Percentiles rank a stretch among this genome's conserved stretches.
phyloP scores from a whole-genome alignment of 2,888 invertebrate species.

The Drosophila silvestris region DNA sequence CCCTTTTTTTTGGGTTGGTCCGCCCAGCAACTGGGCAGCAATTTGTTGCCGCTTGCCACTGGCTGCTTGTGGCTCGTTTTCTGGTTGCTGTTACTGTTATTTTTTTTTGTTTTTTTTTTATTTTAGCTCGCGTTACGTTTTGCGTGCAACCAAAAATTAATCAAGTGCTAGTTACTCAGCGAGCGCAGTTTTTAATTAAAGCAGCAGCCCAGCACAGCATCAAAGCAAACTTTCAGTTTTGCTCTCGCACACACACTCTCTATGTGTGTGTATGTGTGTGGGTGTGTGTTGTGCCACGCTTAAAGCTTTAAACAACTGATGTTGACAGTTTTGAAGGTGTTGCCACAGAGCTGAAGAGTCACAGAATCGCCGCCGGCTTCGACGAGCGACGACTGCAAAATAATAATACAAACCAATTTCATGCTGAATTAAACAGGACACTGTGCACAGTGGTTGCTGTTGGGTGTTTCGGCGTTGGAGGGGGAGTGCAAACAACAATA shows the following conservation, averaged over 20 bases:
- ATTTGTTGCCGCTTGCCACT: conserved; percentile 64
- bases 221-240: conserved; percentile 67
- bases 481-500: conserved; percentile 75
- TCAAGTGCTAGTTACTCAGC: conserved; percentile 79
- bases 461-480: conserved; percentile 24
- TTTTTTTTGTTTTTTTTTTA: conserved; percentile 38
- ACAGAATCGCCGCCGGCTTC: conserved; percentile 57
- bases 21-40: conserved; percentile 55
- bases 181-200: conserved; percentile 78
- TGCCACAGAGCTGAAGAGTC: conserved; percentile 43
- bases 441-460: conserved; percentile 6
- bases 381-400: conserved; percentile 65
- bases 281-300: conserved; percentile 1
- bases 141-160: conserved; percentile 81
- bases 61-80: conserved; percentile 41
- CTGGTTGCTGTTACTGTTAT: conserved; percentile 14
- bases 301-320: conserved; percentile 53
- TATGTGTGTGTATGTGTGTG: neutral
- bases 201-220: conserved; percentile 57
- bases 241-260: neutral
- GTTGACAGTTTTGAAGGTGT: conserved; percentile 65
- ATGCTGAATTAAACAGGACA: conserved; percentile 82
- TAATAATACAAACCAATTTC: conserved; percentile 84
- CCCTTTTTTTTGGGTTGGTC: conserved; percentile 51
- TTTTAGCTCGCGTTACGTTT: conserved; percentile 64